Conservation (phyloP, 2,113 vertebrate species). For the Barnardius zonarius region DNA sequence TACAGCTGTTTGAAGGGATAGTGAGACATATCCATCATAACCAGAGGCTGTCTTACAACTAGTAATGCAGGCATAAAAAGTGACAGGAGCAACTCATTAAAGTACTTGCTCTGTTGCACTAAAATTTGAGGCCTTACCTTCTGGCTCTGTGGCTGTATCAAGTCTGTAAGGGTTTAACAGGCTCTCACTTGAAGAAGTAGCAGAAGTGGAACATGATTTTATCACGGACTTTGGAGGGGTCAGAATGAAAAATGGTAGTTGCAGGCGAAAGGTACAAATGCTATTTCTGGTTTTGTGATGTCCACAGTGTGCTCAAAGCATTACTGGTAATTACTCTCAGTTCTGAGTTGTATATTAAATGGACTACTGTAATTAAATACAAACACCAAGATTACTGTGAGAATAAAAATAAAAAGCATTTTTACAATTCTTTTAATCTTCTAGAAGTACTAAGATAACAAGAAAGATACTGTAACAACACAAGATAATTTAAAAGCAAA, state of each 20-base stretch:
- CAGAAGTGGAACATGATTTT: not conserved
- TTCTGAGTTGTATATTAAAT: not conserved
- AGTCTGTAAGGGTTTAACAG: not conserved
- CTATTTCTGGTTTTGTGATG: not conserved
- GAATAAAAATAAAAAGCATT: not conserved
- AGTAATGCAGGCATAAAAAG: not conserved
- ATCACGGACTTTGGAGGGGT: not conserved
- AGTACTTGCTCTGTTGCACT: not conserved
- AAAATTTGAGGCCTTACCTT: not conserved
- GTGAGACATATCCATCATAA: not conserved
- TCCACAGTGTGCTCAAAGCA: not conserved
- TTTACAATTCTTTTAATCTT: not conserved
- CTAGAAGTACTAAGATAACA: not conserved
- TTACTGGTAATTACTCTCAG: not conserved
- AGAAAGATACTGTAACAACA: not conserved
- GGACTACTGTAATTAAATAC: not conserved
- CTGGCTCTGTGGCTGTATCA: not conserved
- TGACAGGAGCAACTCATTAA: not conserved
- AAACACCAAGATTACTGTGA: not conserved
- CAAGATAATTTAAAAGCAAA: slow-evolving; percentile 20
- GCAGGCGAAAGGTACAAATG: not conserved
- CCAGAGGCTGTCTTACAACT: not conserved
- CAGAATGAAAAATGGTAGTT: not conserved
- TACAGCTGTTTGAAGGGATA: not conserved
- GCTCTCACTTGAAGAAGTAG: not conserved